Conservation (phyloP, 2,797 vertebrate genomes). For the Hephaestus fuliginosus region DNA sequence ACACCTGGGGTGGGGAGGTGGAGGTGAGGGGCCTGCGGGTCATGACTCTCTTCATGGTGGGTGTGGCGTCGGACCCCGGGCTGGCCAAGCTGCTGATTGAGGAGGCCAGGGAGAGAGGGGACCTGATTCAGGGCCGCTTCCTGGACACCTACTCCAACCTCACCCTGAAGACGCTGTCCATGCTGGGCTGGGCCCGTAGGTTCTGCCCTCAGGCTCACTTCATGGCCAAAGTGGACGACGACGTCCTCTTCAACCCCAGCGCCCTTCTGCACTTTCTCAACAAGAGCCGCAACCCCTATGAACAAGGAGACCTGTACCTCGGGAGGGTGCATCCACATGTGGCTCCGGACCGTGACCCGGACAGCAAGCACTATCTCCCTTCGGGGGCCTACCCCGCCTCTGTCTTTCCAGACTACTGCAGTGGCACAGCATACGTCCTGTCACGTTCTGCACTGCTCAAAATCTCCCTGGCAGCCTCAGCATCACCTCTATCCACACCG, state of each 20-base stretch:
- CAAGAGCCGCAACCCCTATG: constrained; percentile 72
- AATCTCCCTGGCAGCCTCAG: constrained; percentile 81
- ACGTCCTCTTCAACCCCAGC: constrained; percentile 82
- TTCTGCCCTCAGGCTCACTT: constrained; percentile 81
- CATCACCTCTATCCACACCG: constrained; percentile 71
- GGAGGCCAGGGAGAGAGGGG: constrained; percentile 81
- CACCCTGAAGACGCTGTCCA: constrained; percentile 89
- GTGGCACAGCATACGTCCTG: constrained; percentile 90
- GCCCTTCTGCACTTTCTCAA: constrained; percentile 81
- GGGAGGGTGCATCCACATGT: constrained; percentile 89
- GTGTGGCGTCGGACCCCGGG: constrained; percentile 75
- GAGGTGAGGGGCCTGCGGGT: constrained; percentile 79
- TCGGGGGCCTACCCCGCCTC: constrained; percentile 76
- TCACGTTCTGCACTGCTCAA: constrained; percentile 85
- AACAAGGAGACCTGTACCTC: constrained; percentile 86
- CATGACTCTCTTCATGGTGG: constrained; percentile 88
- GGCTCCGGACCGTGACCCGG: constrained; percentile 80
- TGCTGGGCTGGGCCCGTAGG: constrained; percentile 86
- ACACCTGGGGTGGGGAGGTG: constrained; percentile 87
- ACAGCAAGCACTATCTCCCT: constrained; percentile 84
- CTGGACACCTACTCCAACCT: constrained; percentile 89
- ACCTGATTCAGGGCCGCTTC: constrained; percentile 88
- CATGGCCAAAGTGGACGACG: constrained; percentile 85
- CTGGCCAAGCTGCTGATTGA: constrained; percentile 80
- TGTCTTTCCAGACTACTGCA: constrained; percentile 92